These are phyloP conservation scores for Calonectris borealis DNA, from an alignment of 2,113 vertebrate genomes.

Conservation along the genomic window DNA sequence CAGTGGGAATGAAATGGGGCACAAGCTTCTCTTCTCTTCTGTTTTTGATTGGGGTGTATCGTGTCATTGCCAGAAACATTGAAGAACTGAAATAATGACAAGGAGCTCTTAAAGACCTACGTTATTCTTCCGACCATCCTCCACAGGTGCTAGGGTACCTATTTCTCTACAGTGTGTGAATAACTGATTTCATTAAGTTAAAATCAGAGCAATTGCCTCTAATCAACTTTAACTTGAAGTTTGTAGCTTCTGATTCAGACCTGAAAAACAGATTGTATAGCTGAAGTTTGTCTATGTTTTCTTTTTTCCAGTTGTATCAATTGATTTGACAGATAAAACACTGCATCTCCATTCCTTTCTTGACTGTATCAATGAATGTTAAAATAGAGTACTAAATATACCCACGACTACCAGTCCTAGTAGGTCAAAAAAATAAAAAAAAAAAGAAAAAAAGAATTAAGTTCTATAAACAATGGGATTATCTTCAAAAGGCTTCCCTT, in stretches of 20 bases:
- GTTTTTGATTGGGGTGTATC: not conserved
- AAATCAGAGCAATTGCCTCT: not conserved
- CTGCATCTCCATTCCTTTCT: not conserved
- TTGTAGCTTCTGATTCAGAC: not conserved
- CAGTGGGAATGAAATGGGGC: not conserved
- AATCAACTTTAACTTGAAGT: not conserved
- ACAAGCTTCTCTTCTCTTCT: not conserved
- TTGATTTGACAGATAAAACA: not conserved
- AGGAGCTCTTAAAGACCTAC: not conserved
- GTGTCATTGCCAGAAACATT: not conserved
- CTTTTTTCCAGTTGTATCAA: not conserved
- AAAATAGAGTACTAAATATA: not conserved
- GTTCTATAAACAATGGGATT: not conserved
- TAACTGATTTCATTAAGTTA: not conserved
- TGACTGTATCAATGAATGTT: not conserved
- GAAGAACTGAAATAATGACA: not conserved
- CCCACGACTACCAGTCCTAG: not conserved
- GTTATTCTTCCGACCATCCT: not conserved
- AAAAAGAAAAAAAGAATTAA: not conserved
- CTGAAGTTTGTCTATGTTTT: not conserved
- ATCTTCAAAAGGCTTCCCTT: not conserved
- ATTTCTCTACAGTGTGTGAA: not conserved
- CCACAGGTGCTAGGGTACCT: not conserved
- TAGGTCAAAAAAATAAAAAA: not conserved
- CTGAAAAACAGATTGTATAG: not conserved